Evolutionary conservation across 2,113 vertebrate genomes (phyloP).

Genomic region (Planiliza haematocheilus): DNA sequence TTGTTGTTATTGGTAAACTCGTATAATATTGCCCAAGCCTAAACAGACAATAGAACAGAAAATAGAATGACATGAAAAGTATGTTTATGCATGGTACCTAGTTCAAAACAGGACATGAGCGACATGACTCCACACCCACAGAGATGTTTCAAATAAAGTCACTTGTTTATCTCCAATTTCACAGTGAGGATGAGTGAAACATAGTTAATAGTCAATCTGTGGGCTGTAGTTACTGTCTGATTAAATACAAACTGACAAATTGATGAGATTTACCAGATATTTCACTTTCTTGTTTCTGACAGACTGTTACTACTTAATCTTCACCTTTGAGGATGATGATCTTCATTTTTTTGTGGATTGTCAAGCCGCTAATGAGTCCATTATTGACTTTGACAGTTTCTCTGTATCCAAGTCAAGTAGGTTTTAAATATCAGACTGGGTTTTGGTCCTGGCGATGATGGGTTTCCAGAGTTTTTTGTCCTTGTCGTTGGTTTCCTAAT

Average conservation of each 20-base stretch:
- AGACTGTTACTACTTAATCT: no score
- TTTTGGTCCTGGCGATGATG: no score
- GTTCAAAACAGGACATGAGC: slow-evolving; percentile 8
- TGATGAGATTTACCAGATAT: no score
- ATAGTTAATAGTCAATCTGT: slow-evolving; percentile 19
- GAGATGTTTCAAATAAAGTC: slow-evolving; percentile 25
- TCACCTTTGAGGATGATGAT: no score
- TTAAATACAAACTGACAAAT: not conserved
- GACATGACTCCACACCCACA: slow-evolving; percentile 18
- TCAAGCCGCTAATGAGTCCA: no score
- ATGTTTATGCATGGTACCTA: not conserved
- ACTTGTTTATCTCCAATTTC: not conserved
- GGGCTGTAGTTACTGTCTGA: not conserved
- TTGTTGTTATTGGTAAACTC: slow-evolving; percentile 35
- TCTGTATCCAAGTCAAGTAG: no score
- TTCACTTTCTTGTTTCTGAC: no score
- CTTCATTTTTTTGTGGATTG: no score
- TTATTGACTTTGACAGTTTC: no score
- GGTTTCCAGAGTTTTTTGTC: no score
- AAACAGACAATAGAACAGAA: not conserved
- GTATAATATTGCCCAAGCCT: slow-evolving; percentile 44
- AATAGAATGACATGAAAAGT: not conserved
- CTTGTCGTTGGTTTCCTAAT: no score
- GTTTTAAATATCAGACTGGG: no score
- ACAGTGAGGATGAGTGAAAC: not conserved